Conservation (phyloP, 1,140 invertebrate genomes). For the Cotesia chilonis region DNA sequence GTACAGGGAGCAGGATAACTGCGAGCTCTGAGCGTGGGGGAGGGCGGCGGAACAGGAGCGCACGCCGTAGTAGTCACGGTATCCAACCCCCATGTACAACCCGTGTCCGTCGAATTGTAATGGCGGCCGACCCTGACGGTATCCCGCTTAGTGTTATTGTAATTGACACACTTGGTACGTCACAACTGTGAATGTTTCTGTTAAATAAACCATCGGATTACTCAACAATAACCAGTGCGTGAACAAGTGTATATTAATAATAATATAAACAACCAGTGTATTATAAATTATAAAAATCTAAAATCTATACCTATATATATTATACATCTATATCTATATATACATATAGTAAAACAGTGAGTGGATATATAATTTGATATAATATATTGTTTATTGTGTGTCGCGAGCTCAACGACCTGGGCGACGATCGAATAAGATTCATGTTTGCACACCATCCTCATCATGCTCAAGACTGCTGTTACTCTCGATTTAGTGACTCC, state of each 20-base stretch:
- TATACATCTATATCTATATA: too few species aligned
- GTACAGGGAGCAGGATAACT: conserved; percentile 4
- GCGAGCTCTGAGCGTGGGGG: conserved; percentile 26
- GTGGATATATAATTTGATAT: too few species aligned
- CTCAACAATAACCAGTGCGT: conserved; percentile 14
- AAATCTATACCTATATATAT: too few species aligned
- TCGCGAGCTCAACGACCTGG: conserved; percentile 3
- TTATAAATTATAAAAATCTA: too few species aligned
- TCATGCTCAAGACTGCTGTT: conserved; percentile 54
- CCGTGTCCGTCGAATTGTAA: conserved; percentile 55
- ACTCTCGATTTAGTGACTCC: conserved; percentile 44
- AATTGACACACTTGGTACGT: conserved; percentile 45
- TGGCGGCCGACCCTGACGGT: conserved; percentile 54
- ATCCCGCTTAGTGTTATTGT: conserved; percentile 57
- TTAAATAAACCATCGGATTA: neutral
- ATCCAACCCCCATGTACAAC: conserved; percentile 49
- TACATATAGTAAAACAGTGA: too few species aligned
- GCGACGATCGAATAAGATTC: conserved; percentile 8
- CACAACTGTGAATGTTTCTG: conserved; percentile 9
- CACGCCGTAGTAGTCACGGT: conserved; percentile 48
- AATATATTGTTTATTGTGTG: conserved; percentile 19
- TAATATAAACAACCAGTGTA: too few species aligned
- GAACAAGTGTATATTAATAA: neutral
- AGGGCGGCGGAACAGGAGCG: conserved; percentile 43
- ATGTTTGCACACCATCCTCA: conserved; percentile 21